These are phyloP conservation scores for Leptinotarsa undecemlineata DNA, from an alignment of 1,140 invertebrate species.

Conservation along the genomic window DNA sequence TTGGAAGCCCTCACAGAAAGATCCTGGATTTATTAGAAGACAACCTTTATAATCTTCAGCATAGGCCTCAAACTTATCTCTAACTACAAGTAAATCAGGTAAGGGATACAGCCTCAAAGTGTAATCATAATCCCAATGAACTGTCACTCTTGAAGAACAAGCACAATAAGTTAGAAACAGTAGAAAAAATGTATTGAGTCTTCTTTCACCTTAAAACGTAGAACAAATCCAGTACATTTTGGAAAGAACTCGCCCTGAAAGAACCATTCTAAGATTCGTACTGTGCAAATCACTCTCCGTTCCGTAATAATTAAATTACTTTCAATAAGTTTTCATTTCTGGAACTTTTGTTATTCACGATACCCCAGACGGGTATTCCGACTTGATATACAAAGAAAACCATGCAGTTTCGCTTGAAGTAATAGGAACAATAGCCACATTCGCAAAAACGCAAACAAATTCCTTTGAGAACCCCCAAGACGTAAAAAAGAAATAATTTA, in stretches of 20 bases:
- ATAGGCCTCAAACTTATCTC: constrained; percentile 87
- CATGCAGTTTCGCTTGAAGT: not conserved
- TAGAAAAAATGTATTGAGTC: no score
- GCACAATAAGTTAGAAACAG: no score
- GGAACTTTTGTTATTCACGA: no score
- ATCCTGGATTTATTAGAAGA: constrained; percentile 85
- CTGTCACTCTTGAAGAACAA: constrained; percentile 64
- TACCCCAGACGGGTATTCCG: no score
- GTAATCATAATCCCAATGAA: constrained; percentile 90
- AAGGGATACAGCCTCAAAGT: constrained; percentile 84
- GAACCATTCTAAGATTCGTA: no score
- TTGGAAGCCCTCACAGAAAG: constrained; percentile 82
- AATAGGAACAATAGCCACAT: not conserved
- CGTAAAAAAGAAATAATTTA: not conserved
- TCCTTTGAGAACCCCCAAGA: not conserved
- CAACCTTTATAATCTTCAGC: constrained; percentile 74
- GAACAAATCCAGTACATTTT: no score
- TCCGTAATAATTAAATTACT: no score
- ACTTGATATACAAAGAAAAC: no score
- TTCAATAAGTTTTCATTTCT: no score
- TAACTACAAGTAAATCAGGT: constrained; percentile 88
- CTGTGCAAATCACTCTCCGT: no score
- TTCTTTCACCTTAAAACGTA: no score
- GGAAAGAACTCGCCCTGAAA: no score
- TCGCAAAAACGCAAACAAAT: not conserved